These are phyloP conservation scores for Ophion slaviceki DNA, from an alignment of 2,888 invertebrate genomes.

Conservation along the genomic window DNA sequence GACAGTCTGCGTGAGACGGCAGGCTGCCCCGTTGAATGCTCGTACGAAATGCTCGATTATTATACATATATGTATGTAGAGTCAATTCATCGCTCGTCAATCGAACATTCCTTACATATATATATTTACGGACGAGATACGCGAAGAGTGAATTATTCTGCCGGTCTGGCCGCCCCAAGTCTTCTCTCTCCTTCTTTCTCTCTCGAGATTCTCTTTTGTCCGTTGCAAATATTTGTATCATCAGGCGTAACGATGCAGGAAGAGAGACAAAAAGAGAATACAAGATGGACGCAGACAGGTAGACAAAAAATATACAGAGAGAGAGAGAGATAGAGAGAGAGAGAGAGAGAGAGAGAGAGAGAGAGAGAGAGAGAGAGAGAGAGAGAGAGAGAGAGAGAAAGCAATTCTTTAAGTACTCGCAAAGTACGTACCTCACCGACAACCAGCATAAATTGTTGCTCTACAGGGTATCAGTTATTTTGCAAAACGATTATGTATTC, in stretches of 20 bases:
- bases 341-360: background rate
- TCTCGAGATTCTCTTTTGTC: slow-evolving; percentile 30
- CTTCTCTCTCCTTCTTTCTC: slow-evolving; percentile 2
- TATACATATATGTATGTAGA: slow-evolving; percentile 25
- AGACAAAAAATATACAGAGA: background rate
- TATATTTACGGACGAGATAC: background rate
- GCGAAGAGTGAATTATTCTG: slow-evolving; percentile 48
- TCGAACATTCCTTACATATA: slow-evolving; percentile 36
- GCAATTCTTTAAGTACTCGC: slow-evolving; percentile 8
- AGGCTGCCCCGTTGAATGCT: slow-evolving; percentile 47
- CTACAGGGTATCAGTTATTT: background rate
- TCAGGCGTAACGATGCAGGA: slow-evolving; percentile 48
- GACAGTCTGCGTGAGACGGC: slow-evolving; percentile 23
- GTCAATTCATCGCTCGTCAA: slow-evolving; percentile 61
- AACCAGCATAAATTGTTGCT: slow-evolving; percentile 15
- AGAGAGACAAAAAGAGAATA: background rate
- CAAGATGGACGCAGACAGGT: background rate
- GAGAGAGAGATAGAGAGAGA: background rate
- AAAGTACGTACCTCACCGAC: slow-evolving; percentile 38
- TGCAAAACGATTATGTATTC: background rate
- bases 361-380: background rate
- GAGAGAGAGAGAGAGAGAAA: background rate
- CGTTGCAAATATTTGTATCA: slow-evolving; percentile 59
- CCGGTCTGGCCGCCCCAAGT: slow-evolving; percentile 16
- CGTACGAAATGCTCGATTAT: slow-evolving; percentile 31